Percentiles rank a stretch among this genome's conserved stretches.
Evolutionary conservation across 1,140 invertebrate species (phyloP).

Genomic region (Galendromus occidentalis): DNA sequence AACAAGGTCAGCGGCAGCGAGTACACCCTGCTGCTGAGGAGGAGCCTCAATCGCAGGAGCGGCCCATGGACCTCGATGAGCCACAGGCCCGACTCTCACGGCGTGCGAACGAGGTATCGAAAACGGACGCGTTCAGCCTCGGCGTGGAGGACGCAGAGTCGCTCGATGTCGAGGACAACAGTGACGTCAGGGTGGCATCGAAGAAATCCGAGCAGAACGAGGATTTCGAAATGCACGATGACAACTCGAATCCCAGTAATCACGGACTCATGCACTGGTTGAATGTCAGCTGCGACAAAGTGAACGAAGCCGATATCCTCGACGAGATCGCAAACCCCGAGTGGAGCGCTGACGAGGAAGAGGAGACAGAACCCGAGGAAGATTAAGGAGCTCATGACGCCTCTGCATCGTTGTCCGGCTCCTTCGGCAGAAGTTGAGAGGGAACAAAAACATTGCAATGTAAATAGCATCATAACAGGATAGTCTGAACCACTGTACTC

Average conservation of each 20-base stretch:
- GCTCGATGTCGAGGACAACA: not conserved
- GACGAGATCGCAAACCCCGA: not conserved
- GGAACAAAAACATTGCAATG: not conserved
- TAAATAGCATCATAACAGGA: not conserved
- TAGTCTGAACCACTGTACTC: constrained; percentile 1
- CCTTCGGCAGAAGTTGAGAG: not conserved
- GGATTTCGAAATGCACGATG: not conserved
- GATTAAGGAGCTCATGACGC: not conserved
- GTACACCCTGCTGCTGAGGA: no score
- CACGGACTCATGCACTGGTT: not conserved
- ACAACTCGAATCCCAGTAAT: not conserved
- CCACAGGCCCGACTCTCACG: no score
- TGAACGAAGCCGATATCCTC: not conserved
- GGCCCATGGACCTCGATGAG: no score
- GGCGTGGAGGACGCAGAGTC: not conserved
- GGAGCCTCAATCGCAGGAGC: no score
- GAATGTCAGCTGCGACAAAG: not conserved
- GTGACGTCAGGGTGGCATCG: not conserved
- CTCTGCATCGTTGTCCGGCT: not conserved
- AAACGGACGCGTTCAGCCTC: no score
- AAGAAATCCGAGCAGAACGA: not conserved
- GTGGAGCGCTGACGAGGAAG: constrained; percentile 5
- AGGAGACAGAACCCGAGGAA: not conserved
- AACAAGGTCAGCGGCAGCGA: no score
- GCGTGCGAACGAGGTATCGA: no score